Base-by-base conservation (phyloP, 2,888 invertebrate species). In the Lycaena phlaeas region DNA sequence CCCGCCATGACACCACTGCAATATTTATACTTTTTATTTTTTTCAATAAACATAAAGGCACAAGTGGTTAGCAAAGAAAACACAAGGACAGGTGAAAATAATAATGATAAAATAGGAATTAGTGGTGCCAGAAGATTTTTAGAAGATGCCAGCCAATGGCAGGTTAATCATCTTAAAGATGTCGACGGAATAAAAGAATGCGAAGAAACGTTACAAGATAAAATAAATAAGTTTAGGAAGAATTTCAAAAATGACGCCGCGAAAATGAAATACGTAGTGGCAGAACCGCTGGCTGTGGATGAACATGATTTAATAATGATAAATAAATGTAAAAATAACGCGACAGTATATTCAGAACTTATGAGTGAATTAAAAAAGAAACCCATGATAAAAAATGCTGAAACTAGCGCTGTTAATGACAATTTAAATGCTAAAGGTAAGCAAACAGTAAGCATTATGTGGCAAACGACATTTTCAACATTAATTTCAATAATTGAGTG, bases 261-360 rank as follows among this genome's bases (percentile, higher is more conserved):
- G 0, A 43, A 57, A 4, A 55, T 76, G 0, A 44, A 71, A 15
- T 76, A 46, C 37, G 75, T 78, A 0, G 68, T 67, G 0, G 55
- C 67, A 1, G 51, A 69, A 9, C 38, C 68, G 1, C 27, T 76
- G 15, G 56, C 61, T 0, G 49, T 55, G 5, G 48, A 62, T 10
- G 42, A 51, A 25, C 46, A 53, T 1, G 68, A 70, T 2, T 28
- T 64, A 5, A 5, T 7, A 4, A 18, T 39, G 14, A 41, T 34
- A 10, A 44, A 57, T 4, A 48, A 52, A n/a, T 70, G 75, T 48
- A 45, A 46, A 4, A 41, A 38, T 12, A 48, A 43, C 27, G 34
- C 40, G 9, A 43, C 27, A n/a, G n/a, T n/a, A n/a, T n/a, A n/a
- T n/a, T n/a, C n/a, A n/a, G n/a, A n/a, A n/a, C n/a, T n/a, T n/a